Evolutionary conservation across 2,113 vertebrate genomes (phyloP), one percentile per base, ranked within the genome.

Genomic region (Prunella fulvescens): DNA sequence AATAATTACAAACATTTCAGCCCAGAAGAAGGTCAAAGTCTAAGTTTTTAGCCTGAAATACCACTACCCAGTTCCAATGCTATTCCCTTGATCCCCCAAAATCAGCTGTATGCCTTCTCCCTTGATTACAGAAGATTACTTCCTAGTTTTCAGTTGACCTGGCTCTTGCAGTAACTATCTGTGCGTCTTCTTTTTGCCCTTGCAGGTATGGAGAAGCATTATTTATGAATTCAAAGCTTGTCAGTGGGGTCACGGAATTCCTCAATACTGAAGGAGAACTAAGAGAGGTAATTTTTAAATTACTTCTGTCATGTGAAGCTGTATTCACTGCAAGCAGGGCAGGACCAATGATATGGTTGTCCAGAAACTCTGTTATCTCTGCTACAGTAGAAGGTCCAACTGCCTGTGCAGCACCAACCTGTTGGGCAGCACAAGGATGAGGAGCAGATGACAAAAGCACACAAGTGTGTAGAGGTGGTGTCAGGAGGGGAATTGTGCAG

Each of bases 191-290:
- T 60, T 96, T 95, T 82, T 91, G 56, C 73, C 69, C 93, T 86
- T 96, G 53, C 86, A 99, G 99, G 48, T 99, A 99, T 4, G 99
- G 99, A n/a, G 99, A 99, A 97, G 99, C 99, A 17, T 96, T 99
- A 95, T 99, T 99, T 98, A 99, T 99, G 99, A 99, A 99, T 97
- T 99, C 99, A 1, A 99, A 99, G 96, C 98, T 99, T 96, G 99
- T 99, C 97, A 98, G 98, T 61, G 99, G 99, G 66, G 99, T 99
- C 88, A 99, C 99, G 12, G 99, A 99, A 98, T 99, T 99, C 97
- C 99, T 99, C 71, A 99, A 99, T 97, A 99, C 99, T 0, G 99
- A 99, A 96, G 97, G 87, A 39, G 99, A 99, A 87, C 97, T 99
- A 33, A 98, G 97, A 81, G 99, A 99, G 99, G 99, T 99, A 98